Percentiles rank a stretch among this genome's conserved stretches.
Evolutionary conservation across 2,888 invertebrate genomes (phyloP).

Genomic region (Pegoplata infirma): DNA sequence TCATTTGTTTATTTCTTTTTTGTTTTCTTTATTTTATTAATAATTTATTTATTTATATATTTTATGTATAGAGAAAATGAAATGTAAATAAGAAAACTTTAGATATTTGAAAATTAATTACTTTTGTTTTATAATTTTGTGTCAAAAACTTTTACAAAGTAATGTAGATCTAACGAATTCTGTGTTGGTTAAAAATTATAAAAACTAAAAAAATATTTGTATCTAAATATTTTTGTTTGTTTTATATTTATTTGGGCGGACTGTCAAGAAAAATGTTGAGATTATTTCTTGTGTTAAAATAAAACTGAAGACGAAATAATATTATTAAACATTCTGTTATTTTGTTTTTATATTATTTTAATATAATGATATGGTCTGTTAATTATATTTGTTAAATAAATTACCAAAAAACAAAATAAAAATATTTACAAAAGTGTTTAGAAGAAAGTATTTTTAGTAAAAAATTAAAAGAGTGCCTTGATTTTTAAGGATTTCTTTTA

Average conservation of each 20-base stretch:
- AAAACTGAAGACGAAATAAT: not conserved
- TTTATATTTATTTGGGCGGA: constrained; percentile 54
- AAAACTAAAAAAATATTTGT: constrained; percentile 7
- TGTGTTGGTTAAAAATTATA: not conserved
- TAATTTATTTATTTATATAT: constrained; percentile 38
- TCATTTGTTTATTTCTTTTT: constrained; percentile 15
- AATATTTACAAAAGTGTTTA: constrained; percentile 65
- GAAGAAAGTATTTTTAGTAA: constrained; percentile 19
- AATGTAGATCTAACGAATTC: no score
- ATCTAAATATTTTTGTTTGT: constrained; percentile 34
- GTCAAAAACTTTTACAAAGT: no score
- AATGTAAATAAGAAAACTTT: no score
- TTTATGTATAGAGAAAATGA: not conserved
- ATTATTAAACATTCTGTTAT: constrained; percentile 10
- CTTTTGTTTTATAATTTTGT: no score
- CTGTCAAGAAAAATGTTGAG: constrained; percentile 36
- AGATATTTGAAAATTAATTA: not conserved
- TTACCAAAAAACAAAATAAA: constrained; percentile 64
- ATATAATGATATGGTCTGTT: constrained; percentile 63
- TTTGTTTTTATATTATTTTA: constrained; percentile 31
- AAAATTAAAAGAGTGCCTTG: constrained; percentile 14
- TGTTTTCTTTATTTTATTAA: constrained; percentile 17
- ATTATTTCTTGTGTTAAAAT: constrained; percentile 18
- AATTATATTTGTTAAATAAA: constrained; percentile 46
- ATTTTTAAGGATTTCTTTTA: constrained; percentile 12